Evolutionary conservation across 2,888 invertebrate genomes (phyloP).

Genomic region (Escarpia spicata): DNA sequence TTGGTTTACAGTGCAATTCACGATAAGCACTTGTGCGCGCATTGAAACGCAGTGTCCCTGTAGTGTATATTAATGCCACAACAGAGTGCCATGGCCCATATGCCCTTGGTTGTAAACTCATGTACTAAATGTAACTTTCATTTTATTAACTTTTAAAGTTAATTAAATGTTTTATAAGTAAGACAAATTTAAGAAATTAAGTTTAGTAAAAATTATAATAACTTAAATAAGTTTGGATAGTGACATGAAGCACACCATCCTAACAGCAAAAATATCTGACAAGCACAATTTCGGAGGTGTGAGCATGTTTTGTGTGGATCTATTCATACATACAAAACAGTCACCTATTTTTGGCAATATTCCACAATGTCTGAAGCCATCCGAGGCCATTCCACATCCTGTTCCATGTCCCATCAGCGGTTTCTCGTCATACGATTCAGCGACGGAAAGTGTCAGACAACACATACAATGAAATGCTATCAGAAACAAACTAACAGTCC

Average conservation of each 20-base stretch:
- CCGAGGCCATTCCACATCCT: not conserved
- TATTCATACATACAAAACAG: not conserved
- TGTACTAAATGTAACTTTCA: no score
- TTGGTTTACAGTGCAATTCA: no score
- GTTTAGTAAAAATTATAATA: no score
- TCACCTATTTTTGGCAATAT: conserved; percentile 11
- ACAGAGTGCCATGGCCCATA: no score
- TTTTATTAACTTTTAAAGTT: no score
- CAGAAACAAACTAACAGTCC: not conserved
- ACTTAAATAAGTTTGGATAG: no score
- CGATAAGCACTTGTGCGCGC: no score
- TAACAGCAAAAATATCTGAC: not conserved
- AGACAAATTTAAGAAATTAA: no score
- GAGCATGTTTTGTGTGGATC: not conserved
- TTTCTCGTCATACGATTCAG: not conserved
- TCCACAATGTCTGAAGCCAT: not conserved
- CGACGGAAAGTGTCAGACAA: not conserved
- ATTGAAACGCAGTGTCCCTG: no score
- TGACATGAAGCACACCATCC: not conserved
- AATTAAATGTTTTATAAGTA: no score
- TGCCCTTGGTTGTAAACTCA: no score
- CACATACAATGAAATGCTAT: not conserved
- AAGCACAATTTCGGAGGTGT: not conserved
- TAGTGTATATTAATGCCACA: no score
- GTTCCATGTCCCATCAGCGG: not conserved